A percentile compares a stretch with the other conserved stretches of the same genome.
These are phyloP conservation scores for Beris morrisii DNA, from an alignment of 2,888 invertebrate genomes.

Conservation along the genomic window DNA sequence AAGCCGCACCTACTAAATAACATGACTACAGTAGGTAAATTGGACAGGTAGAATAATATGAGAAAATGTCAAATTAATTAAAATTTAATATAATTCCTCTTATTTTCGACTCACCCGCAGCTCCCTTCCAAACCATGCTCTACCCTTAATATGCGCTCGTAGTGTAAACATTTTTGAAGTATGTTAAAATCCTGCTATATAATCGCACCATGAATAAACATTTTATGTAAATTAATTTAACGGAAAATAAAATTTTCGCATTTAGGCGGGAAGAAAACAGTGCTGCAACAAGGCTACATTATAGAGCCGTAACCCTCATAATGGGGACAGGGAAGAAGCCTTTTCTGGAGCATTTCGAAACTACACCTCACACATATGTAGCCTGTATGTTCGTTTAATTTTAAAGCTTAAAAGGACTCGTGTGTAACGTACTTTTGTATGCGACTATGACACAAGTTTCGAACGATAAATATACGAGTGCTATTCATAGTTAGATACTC, in stretches of 20 bases:
- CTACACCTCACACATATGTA: background rate
- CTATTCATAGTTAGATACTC: no score
- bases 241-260: conserved; percentile 28
- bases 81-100: conserved; percentile 16
- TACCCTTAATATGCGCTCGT: conserved; percentile 16
- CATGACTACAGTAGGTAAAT: background rate
- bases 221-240: conserved; percentile 31
- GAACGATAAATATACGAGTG: no score
- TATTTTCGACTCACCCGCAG: no score
- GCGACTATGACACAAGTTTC: no score
- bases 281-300: background rate
- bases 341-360: background rate
- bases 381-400: no score
- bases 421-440: no score
- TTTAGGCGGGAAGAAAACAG: conserved; percentile 20
- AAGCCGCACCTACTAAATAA: background rate
- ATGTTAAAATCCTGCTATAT: conserved; percentile 15
- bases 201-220: conserved; percentile 31
- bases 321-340: background rate
- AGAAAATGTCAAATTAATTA: conserved; percentile 21
- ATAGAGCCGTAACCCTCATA: background rate
- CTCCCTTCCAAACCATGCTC: no score
- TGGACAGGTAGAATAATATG: conserved; percentile 4
- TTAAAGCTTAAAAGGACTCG: no score
- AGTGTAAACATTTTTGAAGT: conserved; percentile 25